phyloP scores from a whole-genome alignment of 2,797 vertebrate genomes.

The Ibycter americanus region DNA sequence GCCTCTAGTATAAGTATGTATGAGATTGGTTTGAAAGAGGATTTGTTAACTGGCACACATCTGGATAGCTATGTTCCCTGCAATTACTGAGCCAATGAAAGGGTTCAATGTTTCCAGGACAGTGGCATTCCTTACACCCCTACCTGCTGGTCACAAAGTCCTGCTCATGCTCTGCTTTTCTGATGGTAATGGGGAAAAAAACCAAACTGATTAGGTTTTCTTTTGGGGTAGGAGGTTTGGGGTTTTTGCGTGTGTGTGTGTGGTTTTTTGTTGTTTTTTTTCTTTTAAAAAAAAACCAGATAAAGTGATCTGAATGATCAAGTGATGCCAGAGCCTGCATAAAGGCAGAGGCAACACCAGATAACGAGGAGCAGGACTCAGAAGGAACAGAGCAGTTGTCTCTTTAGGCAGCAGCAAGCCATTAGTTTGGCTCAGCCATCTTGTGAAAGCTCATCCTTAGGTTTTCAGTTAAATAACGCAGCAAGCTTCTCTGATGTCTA shows the following conservation, averaged over 20 bases:
- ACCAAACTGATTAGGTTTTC: background rate
- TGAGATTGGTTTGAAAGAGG: background rate
- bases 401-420: conserved; percentile 44
- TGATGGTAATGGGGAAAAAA: background rate
- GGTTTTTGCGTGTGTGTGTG: no score
- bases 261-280: accelerated
- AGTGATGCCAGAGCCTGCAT: background rate
- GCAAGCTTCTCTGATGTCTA: conserved; percentile 34
- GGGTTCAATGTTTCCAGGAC: background rate
- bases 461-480: conserved; percentile 33
- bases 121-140: background rate
- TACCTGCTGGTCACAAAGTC: background rate
- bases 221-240: accelerated
- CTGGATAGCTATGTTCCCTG: background rate
- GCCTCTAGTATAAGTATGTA: background rate
- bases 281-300: background rate
- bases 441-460: conserved; percentile 42
- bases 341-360: background rate
- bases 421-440: conserved; percentile 49
- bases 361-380: background rate
- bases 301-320: background rate
- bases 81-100: background rate
- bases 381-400: conserved; percentile 28
- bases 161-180: background rate
- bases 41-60: background rate